Conservation (phyloP, 2,113 vertebrate species). For the Xyrauchen texanus region DNA sequence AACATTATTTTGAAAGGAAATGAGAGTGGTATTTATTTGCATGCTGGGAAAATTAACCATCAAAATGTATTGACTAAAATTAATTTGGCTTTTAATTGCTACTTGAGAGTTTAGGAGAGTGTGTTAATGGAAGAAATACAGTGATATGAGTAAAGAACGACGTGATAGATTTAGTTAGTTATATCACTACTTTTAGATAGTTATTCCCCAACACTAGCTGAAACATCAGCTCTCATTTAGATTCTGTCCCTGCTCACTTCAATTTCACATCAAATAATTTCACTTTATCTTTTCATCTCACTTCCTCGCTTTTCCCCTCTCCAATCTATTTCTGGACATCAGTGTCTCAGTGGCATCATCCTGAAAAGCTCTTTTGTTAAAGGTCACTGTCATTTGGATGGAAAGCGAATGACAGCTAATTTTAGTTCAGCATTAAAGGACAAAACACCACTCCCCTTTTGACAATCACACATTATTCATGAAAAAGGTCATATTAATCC, state of each 20-base stretch:
- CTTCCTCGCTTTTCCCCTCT: background rate
- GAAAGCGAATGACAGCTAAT: slow-evolving; percentile 54
- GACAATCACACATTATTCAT: slow-evolving; percentile 20
- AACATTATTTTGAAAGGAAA: too few relatives aligned
- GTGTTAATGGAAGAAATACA: too few relatives aligned
- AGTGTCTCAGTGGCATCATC: slow-evolving; percentile 18
- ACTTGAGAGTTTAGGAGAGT: too few relatives aligned
- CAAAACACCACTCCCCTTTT: slow-evolving; percentile 4
- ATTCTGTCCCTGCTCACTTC: background rate
- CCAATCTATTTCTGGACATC: slow-evolving; percentile 41
- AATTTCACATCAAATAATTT: slow-evolving; percentile 41
- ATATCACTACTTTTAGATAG: too few relatives aligned
- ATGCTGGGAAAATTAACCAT: too few relatives aligned
- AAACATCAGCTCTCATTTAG: background rate
- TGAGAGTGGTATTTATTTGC: too few relatives aligned
- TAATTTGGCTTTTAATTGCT: too few relatives aligned
- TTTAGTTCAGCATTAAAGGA: slow-evolving; percentile 49
- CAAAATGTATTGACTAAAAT: too few relatives aligned
- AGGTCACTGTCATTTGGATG: slow-evolving; percentile 58
- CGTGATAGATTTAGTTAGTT: too few relatives aligned
- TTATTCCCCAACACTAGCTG: too few relatives aligned
- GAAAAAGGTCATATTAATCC: slow-evolving; percentile 33
- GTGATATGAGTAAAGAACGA: too few relatives aligned
- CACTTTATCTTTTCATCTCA: slow-evolving; percentile 39
- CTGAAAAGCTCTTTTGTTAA: slow-evolving; percentile 52